Base-by-base conservation (phyloP, 2,113 vertebrate genomes). In the Mellivora capensis region DNA sequence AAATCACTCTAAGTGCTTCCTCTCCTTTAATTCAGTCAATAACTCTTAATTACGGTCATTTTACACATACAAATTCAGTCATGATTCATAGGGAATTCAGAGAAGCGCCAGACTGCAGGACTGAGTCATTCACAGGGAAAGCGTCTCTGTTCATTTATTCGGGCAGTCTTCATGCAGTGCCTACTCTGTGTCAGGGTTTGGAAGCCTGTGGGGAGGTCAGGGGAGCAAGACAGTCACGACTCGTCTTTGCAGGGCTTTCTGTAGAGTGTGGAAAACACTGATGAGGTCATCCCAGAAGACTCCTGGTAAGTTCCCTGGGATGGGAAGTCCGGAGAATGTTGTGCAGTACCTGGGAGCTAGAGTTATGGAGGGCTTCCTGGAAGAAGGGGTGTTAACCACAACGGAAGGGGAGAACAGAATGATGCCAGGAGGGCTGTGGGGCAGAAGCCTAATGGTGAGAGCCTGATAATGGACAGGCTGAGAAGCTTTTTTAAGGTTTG, bases 41-140 rank as follows among this genome's bases (percentile, higher is more conserved):
- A 47, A 93, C 77, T 59, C 57, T 82, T 94, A 59, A 94, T 93
- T 87, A 47, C 29, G 57, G 62, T 93, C 57, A 71, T 44, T 90
- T 74, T n/a, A 74, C 42, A 74, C 62, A 18, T 79, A 83, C 14
- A 92, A 21, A 37, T 42, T 49, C n/a, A 31, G 52, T n/a, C 59
- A 67, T 34, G 31, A 77, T 82, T 29, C 42, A 18, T 18, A n/a
- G 15, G 64, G 62, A 39, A 76, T 42, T 80, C 87, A 62, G 80
- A 90, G 69, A 72, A 90, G 47, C 31, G 23, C 3, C 17, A 15
- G 18, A 47, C 47, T 37, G 77, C 80, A 69, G 57, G 49, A 20
- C 47, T 25, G 39, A 94, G 34, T 49, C 83, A 88, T 39, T 83
- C 37, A 27, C 29, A 71, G 71, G 57, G 27, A 85, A 52, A 79